Evolutionary conservation across 2,797 vertebrate genomes (phyloP).

Genomic region (Erethizon dorsatum): DNA sequence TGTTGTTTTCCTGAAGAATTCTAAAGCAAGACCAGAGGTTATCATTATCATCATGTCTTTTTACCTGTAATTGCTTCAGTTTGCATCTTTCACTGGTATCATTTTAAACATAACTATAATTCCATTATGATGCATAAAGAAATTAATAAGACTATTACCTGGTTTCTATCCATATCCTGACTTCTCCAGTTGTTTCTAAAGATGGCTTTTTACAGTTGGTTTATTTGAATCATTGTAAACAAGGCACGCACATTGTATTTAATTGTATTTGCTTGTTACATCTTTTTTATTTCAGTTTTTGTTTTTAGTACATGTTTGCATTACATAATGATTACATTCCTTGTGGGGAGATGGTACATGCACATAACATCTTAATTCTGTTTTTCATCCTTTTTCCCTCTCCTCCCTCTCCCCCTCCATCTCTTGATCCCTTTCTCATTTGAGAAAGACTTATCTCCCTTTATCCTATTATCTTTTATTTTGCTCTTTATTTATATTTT

Average conservation of each 20-base stretch:
- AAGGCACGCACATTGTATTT: not conserved
- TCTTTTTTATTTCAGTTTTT: not conserved
- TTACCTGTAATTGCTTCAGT: not conserved
- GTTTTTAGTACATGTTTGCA: not conserved
- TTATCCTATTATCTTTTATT: not conserved
- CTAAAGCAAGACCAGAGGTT: not conserved
- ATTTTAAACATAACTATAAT: not conserved
- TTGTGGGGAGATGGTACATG: not conserved
- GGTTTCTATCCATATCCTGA: not conserved
- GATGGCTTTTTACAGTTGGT: not conserved
- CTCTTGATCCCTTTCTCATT: not conserved
- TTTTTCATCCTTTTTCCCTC: not conserved
- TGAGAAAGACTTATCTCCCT: not conserved
- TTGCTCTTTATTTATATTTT: not conserved
- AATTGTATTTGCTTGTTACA: not conserved
- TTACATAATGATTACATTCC: not conserved
- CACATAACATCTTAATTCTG: not conserved
- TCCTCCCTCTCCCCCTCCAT: not conserved
- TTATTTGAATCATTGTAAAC: constrained; percentile 23
- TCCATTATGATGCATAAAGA: not conserved
- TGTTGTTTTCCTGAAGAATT: constrained; percentile 31
- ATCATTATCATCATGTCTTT: not conserved
- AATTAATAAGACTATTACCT: not conserved
- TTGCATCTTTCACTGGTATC: not conserved
- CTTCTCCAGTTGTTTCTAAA: constrained; percentile 1